A percentile compares a stretch with the other conserved stretches of the same genome.
Evolutionary conservation across 2,888 invertebrate species (phyloP).

Genomic region (Rosalia funebris): DNA sequence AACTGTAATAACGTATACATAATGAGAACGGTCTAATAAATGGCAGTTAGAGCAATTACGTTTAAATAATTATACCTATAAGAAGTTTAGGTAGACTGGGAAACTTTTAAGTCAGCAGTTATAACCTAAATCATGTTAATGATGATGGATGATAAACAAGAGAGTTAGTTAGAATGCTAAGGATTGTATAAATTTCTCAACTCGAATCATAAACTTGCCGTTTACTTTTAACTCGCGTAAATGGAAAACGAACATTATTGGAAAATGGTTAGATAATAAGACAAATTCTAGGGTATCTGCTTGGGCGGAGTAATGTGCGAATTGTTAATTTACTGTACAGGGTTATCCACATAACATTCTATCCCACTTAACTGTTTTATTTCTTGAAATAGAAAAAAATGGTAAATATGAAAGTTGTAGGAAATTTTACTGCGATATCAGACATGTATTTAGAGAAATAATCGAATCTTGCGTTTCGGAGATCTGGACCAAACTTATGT

Average conservation of each 20-base stretch:
- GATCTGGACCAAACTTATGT: no score
- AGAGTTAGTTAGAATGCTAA: constrained; percentile 28
- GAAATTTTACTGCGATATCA: no score
- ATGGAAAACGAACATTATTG: not conserved
- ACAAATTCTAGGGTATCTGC: no score
- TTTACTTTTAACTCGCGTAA: constrained; percentile 5
- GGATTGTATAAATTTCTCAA: constrained; percentile 17
- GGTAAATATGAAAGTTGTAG: no score
- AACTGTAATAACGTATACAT: constrained; percentile 34
- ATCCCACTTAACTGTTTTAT: no score
- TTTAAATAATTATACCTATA: constrained; percentile 59
- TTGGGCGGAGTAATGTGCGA: no score
- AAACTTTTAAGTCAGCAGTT: constrained; percentile 51
- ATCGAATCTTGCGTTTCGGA: no score
- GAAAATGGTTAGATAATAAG: not conserved
- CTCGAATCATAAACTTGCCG: constrained; percentile 3
- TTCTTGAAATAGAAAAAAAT: no score
- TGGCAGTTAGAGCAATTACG: constrained; percentile 54
- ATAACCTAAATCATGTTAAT: constrained; percentile 54
- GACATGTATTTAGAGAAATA: no score
- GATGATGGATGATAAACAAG: constrained; percentile 54
- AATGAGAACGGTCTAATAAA: constrained; percentile 55
- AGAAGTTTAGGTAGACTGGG: constrained; percentile 53
- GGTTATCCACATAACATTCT: no score
- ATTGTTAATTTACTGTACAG: no score